Percentiles rank a stretch among this genome's conserved stretches.
Evolutionary conservation across 2,113 vertebrate species (phyloP).

Genomic region (Uria lomvia): DNA sequence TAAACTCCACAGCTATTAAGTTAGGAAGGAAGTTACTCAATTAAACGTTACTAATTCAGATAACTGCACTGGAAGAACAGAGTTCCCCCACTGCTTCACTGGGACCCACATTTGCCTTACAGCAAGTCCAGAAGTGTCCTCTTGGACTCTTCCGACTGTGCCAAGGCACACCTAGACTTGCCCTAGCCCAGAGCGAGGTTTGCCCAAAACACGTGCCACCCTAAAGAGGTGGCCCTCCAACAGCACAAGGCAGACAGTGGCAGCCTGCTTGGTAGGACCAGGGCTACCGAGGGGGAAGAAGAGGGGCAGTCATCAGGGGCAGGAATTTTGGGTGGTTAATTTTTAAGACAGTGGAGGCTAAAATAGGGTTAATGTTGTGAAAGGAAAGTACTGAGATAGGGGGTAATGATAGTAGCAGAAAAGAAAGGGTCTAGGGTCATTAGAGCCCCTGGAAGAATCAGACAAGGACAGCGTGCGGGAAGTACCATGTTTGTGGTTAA

Average conservation of each 20-base stretch:
- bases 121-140: background rate
- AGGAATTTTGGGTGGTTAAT: fast-evolving
- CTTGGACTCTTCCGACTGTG: background rate
- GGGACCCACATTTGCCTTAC: background rate
- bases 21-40: background rate
- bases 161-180: background rate
- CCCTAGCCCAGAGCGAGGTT: background rate
- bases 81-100: background rate
- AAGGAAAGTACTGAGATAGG: background rate
- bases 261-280: background rate
- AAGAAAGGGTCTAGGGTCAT: background rate
- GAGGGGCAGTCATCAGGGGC: background rate
- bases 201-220: background rate
- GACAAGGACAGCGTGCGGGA: background rate
- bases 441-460: background rate
- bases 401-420: background rate
- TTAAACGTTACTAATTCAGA: background rate
- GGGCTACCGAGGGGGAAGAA: background rate
- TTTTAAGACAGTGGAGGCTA: background rate
- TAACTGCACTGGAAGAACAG: background rate
- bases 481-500: background rate
- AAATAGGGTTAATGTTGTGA: background rate
- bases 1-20: background rate
- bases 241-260: fast-evolving
- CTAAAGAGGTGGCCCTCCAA: background rate